These are phyloP conservation scores for Adelosebastes latens DNA, from an alignment of 2,797 vertebrate genomes.

Conservation along the genomic window DNA sequence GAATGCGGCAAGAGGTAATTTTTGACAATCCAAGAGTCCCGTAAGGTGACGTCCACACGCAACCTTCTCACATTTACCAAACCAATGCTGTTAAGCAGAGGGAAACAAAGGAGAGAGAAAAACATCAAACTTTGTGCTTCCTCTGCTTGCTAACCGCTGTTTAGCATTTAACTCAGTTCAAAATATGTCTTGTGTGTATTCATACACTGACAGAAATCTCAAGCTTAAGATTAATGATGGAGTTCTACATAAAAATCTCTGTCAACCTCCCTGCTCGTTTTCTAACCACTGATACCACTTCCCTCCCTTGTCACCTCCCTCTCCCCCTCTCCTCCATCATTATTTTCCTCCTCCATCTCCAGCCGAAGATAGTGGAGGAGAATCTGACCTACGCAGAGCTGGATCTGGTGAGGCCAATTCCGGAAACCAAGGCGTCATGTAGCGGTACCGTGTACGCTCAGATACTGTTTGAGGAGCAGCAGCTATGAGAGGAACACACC, in stretches of 20 bases:
- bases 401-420: constrained; percentile 90
- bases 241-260: constrained; percentile 6
- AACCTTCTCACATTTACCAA: constrained; percentile 14
- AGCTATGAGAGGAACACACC: constrained; percentile 78
- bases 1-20: not conserved
- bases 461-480: constrained; percentile 93
- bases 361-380: constrained; percentile 91
- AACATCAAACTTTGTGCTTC: not conserved
- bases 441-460: constrained; percentile 93
- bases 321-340: not conserved
- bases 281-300: constrained; percentile 35
- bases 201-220: not conserved
- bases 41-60: not conserved
- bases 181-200: not conserved
- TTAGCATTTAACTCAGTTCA: not conserved
- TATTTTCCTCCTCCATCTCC: not conserved
- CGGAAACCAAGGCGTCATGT: constrained; percentile 81
- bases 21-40: constrained; percentile 3
- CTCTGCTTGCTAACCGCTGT: not conserved
- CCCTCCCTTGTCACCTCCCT: not conserved
- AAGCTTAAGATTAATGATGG: constrained; percentile 25
- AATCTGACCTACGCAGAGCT: constrained; percentile 95
- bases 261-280: constrained; percentile 15
- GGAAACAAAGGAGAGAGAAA: not conserved
- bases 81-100: not conserved